Evolutionary conservation across 2,113 vertebrate species (phyloP).

Genomic region (Misgurnus anguillicaudatus): DNA sequence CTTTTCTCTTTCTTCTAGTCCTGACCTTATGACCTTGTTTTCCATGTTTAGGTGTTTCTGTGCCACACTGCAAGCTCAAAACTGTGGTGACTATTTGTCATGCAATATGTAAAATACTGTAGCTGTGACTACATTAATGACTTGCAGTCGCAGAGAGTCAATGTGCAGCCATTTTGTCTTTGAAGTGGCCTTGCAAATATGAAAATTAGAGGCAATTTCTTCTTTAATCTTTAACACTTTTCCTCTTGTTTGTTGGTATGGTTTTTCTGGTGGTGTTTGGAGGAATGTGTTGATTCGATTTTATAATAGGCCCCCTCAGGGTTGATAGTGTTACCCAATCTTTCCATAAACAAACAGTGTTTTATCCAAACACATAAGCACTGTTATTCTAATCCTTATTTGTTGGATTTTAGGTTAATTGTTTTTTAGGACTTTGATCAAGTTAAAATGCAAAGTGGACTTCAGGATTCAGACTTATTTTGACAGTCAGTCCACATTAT

Average conservation of each 20-base stretch:
- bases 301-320: conserved; percentile 17
- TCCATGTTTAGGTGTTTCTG: background rate
- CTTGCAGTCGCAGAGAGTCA: background rate
- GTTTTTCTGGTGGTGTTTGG: conserved; percentile 6
- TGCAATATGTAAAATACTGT: background rate
- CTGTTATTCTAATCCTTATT: background rate
- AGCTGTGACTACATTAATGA: conserved; percentile 10
- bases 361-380: background rate
- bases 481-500: too few relatives aligned
- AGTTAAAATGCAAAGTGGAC: background rate
- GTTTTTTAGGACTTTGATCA: background rate
- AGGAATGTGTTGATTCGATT: conserved; percentile 17
- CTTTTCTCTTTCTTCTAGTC: background rate
- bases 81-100: background rate
- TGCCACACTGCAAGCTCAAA: background rate
- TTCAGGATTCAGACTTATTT: too few relatives aligned
- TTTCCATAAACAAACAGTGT: background rate
- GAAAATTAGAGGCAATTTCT: background rate
- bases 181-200: background rate
- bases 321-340: background rate
- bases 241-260: background rate
- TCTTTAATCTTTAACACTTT: background rate
- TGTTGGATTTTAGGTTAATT: background rate
- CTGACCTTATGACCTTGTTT: conserved; percentile 20
- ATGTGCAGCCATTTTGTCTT: background rate